These are phyloP conservation scores for Trissonchulus sp. DNA, from an alignment of 2,888 invertebrate species.

Conservation along the genomic window DNA sequence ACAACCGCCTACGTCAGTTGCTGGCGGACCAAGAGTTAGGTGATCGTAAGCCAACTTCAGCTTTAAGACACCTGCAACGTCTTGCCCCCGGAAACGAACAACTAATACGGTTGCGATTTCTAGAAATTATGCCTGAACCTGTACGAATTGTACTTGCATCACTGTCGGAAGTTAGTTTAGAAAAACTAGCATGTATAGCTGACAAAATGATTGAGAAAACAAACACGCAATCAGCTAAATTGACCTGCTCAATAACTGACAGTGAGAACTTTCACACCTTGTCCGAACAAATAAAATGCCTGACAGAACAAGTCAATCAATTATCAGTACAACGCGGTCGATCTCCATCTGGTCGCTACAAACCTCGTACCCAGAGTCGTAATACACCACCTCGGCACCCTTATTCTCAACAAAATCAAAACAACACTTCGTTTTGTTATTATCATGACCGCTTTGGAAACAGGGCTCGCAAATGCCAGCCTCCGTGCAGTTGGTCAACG, in stretches of 20 bases:
- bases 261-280: not conserved
- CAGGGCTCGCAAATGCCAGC: not conserved
- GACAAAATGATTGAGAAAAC: constrained; percentile 18
- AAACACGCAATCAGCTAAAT: not conserved
- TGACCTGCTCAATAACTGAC: too few relatives aligned
- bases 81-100: constrained; percentile 7
- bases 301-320: not conserved
- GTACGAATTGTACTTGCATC: constrained; percentile 17
- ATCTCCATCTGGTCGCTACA: too few relatives aligned
- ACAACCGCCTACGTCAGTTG: constrained; percentile 12
- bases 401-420: not conserved
- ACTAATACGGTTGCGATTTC: constrained; percentile 12
- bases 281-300: not conserved
- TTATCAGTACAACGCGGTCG: not conserved
- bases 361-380: not conserved
- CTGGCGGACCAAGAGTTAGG: constrained; percentile 9
- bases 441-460: constrained; percentile 9
- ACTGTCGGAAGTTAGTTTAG: constrained; percentile 1
- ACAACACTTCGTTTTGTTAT: not conserved
- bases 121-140: constrained; percentile 18
- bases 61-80: constrained; percentile 6
- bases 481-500: not conserved
- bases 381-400: not conserved
- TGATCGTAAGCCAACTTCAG: not conserved
- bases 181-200: not conserved